phyloP scores from a whole-genome alignment of 2,888 invertebrate genomes.

The Amphipyra tragopoginis region DNA sequence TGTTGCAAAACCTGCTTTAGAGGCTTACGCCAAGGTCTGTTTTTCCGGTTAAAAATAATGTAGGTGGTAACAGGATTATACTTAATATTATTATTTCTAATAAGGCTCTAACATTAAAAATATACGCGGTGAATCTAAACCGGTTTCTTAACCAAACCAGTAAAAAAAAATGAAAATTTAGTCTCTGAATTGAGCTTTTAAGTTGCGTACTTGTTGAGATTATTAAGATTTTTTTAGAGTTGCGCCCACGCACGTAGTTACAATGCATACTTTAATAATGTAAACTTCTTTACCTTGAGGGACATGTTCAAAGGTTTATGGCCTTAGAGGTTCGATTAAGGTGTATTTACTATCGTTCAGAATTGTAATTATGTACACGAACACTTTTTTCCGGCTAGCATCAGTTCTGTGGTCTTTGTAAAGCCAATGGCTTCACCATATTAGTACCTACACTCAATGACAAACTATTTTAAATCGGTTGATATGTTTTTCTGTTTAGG shows the following conservation, averaged over 20 bases:
- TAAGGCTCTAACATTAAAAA: no score
- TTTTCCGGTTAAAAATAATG: not conserved
- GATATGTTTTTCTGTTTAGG: not conserved
- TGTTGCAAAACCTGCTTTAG: slow-evolving; percentile 20
- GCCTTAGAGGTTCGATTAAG: not conserved
- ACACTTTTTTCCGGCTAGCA: no score
- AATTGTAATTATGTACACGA: not conserved
- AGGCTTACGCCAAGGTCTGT: slow-evolving; percentile 26
- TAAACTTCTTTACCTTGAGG: slow-evolving; percentile 22
- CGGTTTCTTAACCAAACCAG: no score
- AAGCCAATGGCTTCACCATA: not conserved
- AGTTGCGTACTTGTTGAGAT: no score
- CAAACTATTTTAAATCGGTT: not conserved
- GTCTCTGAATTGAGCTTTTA: no score
- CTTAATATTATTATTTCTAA: not conserved
- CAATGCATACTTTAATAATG: slow-evolving; percentile 18
- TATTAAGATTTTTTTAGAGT: no score
- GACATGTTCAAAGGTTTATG: not conserved
- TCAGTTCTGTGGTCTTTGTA: no score
- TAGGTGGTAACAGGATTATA: not conserved
- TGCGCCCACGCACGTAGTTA: not conserved
- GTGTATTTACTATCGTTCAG: not conserved
- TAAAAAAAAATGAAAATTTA: no score
- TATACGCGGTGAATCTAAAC: no score
- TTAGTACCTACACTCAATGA: not conserved